These are phyloP conservation scores for Globodera rostochiensis DNA, from an alignment of 1,140 invertebrate genomes.

Conservation along the genomic window DNA sequence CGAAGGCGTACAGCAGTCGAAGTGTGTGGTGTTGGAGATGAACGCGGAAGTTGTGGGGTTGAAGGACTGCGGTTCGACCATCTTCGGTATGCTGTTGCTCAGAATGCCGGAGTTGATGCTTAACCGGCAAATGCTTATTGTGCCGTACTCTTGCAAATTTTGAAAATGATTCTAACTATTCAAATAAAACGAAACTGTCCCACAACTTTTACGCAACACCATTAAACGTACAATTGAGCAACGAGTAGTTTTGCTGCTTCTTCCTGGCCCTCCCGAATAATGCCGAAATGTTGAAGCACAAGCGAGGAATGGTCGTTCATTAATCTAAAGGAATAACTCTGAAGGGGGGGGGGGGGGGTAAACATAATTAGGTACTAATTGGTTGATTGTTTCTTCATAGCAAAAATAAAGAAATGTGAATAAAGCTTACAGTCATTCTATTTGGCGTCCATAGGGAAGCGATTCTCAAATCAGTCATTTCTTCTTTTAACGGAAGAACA, in stretches of 20 bases:
- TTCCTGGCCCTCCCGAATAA: background rate
- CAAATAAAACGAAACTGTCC: background rate
- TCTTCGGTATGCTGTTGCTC: background rate
- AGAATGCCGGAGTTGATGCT: background rate
- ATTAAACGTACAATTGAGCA: background rate
- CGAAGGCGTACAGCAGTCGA: background rate
- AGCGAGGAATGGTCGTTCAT: background rate
- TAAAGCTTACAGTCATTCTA: no score
- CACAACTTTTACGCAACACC: background rate
- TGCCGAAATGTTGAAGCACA: background rate
- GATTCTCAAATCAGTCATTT: no score
- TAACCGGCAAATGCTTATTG: background rate
- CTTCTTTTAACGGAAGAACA: no score
- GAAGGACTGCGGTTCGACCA: background rate
- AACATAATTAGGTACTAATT: no score
- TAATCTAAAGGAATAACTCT: background rate
- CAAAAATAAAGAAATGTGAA: no score
- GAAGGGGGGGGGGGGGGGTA: background rate
- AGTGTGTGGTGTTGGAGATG: background rate
- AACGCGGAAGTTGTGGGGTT: background rate
- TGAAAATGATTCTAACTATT: background rate
- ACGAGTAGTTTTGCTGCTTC: background rate
- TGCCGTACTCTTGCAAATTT: background rate
- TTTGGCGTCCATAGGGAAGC: no score
- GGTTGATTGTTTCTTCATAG: no score